Evolutionary conservation across 2,113 vertebrate species (phyloP).

Genomic region (Nycticorax nycticorax): DNA sequence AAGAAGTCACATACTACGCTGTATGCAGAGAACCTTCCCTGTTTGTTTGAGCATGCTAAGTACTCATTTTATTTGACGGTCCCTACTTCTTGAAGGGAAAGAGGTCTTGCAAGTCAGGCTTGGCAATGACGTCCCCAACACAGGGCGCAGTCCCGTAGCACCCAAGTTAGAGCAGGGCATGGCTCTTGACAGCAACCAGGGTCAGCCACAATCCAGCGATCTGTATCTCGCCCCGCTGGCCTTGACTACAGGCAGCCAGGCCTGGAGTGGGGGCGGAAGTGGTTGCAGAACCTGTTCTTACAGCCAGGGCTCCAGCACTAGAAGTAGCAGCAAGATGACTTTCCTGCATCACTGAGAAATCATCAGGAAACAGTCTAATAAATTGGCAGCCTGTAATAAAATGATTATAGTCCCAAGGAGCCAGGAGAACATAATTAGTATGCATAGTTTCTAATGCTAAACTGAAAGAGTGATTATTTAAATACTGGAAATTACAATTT

Average conservation of each 20-base stretch:
- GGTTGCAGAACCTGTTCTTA: background rate
- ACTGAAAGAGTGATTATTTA: constrained; percentile 5
- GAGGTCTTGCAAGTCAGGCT: background rate
- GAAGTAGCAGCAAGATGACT: fast-evolving
- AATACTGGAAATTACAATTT: background rate
- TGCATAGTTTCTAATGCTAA: background rate
- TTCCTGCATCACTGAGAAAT: background rate
- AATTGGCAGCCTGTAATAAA: background rate
- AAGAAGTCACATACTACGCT: background rate
- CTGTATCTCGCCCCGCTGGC: background rate
- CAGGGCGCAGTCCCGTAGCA: fast-evolving
- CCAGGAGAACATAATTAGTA: background rate
- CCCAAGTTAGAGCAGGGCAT: background rate
- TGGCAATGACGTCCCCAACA: background rate
- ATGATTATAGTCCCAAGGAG: background rate
- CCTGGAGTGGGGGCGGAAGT: background rate
- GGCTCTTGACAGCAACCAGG: background rate
- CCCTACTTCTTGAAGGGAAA: background rate
- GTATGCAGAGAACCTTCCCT: background rate
- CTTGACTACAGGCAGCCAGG: background rate
- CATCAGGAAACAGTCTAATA: background rate
- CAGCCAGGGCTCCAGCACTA: background rate
- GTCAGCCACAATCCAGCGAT: fast-evolving
- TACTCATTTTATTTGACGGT: background rate
- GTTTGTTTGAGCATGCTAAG: background rate